A percentile compares a stretch with the other conserved stretches of the same genome.
These are phyloP conservation scores for Sceloporus tristichus DNA, from an alignment of 2,113 vertebrate species.

Conservation along the genomic window DNA sequence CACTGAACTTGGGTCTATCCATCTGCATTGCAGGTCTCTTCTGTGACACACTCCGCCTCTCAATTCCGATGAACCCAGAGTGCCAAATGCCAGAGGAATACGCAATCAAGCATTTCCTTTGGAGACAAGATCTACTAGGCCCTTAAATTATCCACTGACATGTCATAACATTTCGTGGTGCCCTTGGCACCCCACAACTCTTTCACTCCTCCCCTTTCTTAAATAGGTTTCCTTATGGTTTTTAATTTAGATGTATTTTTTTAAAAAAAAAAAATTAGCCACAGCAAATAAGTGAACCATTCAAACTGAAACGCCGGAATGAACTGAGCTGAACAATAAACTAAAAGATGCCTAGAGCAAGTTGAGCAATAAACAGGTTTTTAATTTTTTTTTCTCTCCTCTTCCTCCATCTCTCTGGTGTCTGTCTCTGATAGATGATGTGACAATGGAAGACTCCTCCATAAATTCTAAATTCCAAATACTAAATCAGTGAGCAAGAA, in stretches of 20 bases:
- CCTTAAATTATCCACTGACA: conserved; percentile 71
- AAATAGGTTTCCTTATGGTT: conserved; percentile 72
- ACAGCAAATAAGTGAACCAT: conserved; percentile 75
- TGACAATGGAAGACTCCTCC: conserved; percentile 78
- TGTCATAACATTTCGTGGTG: conserved; percentile 69
- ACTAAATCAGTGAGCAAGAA: conserved; percentile 78
- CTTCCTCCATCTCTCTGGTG: conserved; percentile 78
- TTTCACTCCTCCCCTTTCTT: conserved; percentile 63
- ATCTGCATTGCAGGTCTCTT: conserved; percentile 62
- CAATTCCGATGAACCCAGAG: rapidly evolving
- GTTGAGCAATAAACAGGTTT: conserved; percentile 87
- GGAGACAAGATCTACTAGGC: background rate
- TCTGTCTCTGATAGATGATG: conserved; percentile 84
- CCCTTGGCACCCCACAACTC: conserved; percentile 61
- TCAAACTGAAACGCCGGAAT: conserved; percentile 79
- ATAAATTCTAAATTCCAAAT: conserved; percentile 83
- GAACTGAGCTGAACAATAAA: conserved; percentile 85
- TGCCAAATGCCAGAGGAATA: background rate
- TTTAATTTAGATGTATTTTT: conserved; percentile 67
- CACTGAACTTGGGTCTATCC: conserved; percentile 25
- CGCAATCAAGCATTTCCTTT: conserved; percentile 44
- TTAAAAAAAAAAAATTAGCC: conserved; percentile 56
- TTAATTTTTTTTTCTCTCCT: conserved; percentile 75
- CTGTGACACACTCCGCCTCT: conserved; percentile 37
- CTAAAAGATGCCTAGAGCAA: conserved; percentile 86